Evolutionary conservation across 1,140 invertebrate genomes (phyloP), one percentile per base, ranked within the genome.

Genomic region (Lordiphosa mommai): DNA sequence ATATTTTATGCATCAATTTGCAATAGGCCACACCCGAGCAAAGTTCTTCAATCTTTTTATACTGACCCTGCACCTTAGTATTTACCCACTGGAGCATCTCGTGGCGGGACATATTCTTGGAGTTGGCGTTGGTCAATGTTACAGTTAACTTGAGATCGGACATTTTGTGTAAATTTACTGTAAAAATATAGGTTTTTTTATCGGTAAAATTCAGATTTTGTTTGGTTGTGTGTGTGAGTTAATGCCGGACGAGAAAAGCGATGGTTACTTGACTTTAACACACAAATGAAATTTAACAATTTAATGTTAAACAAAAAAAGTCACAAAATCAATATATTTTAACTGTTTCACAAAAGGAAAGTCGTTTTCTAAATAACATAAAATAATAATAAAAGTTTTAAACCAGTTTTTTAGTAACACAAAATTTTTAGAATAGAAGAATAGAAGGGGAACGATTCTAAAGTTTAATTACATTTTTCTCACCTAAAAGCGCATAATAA

Each of bases 1-100:
- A 99, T 3, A 99, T 92, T 94, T 99, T 96, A 88, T 99, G 97
- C 96, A 99, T 99, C 88, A 99, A 99, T 89, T 99, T 97, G 89
- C 97, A 99, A 89, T 99, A 99, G 7, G 96, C 97, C 30, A 97
- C 96, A 66, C 88, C 97, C 44, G 97, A 97, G 86, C 97, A 98
- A 29, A 99, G 89, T 88, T 99, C 98, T 90, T 99, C 99, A 69
- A 99, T 98, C 92, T 99, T 99, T 20, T 92, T 93, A 84, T 97
- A 98, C 69, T 93, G 94, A 5, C 97, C 95, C 87, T 97, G 93
- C 13, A 99, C 91, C 88, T 96, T 98, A 82, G 97, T 96, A 88
- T 99, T 99, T 32, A 99, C 96, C 98, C 98, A 99, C 37, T 94
- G 93, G 20, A 99, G 90, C 94, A 99, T 98, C 77, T 99, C 98